Base-by-base conservation (phyloP, 2,113 vertebrate genomes). In the Onychostruthus taczanowskii region DNA sequence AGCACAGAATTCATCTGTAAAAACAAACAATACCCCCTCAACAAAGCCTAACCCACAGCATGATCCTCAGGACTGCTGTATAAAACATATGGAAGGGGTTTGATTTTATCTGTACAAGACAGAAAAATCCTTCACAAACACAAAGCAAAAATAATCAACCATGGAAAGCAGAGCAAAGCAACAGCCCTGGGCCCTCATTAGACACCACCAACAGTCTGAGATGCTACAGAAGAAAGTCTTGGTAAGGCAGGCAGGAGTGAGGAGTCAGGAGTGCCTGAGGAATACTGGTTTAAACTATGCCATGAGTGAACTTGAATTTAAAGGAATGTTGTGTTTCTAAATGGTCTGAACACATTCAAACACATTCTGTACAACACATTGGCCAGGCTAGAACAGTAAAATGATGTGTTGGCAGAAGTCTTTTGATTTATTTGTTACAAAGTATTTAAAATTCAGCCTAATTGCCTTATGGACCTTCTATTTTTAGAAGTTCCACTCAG, bases 391-490 rank as follows among this genome's bases (percentile, higher is more conserved):
- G 66, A 95, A 94, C 1, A 94, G 79, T 44, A 86, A 94, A 97
- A 91, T 75, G 74, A 62, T 22, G 5, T 87, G 62, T 78, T 92
- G 86, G 72, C 86, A 96, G 92, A 94, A 82, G 62, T 72, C 69
- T 90, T 80, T 16, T 10, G 90, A 92, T 95, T 96, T 90, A 90
- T 96, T 90, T 90, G 49, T 63, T 94, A 84, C 31, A 35, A 96
- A 94, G 91, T 90, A 97, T 94, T 93, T 83, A 52, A 97, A 97
- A 91, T 97, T 77, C 89, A 94, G 92, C 90, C 83, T 96, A 97
- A 97, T 95, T 97, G 89, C 87, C 93, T 94, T 97, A 91, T 94
- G 86, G 93, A 94, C 91, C 53, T 94, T 94, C 93, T 96, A 93
- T 93, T 96, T 97, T 93, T 77, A 96, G 95, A 92, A 73, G 78